Evolutionary conservation across 2,113 vertebrate species (phyloP).

Genomic region (Pseudorasbora parva): DNA sequence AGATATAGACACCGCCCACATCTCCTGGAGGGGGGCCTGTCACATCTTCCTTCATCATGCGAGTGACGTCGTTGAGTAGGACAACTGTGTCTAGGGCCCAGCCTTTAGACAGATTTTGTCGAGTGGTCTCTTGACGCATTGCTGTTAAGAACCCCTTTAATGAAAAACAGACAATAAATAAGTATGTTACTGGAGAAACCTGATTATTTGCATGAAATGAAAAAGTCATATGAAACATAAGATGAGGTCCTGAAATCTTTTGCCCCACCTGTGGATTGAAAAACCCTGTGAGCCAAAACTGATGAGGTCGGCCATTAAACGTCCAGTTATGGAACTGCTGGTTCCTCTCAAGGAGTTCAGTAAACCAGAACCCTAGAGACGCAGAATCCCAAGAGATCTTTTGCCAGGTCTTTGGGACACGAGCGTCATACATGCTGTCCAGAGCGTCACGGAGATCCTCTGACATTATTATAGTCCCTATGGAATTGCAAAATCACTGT

Average conservation of each 20-base stretch:
- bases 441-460: slow-evolving; percentile 83
- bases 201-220: background rate
- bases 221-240: background rate
- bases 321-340: slow-evolving; percentile 82
- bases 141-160: slow-evolving; percentile 83
- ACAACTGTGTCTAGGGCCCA: slow-evolving; percentile 83
- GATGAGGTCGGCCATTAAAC: slow-evolving; percentile 73
- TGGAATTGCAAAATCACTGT: background rate
- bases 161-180: background rate
- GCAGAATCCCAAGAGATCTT: slow-evolving; percentile 82
- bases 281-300: slow-evolving; percentile 87
- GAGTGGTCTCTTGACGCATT: slow-evolving; percentile 84
- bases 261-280: slow-evolving; percentile 84
- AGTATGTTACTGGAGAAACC: background rate
- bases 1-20: slow-evolving; percentile 81
- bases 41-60: slow-evolving; percentile 84
- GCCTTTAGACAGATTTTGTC: slow-evolving; percentile 76
- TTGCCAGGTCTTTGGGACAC: slow-evolving; percentile 80
- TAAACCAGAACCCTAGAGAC: slow-evolving; percentile 87
- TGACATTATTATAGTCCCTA: slow-evolving; percentile 86
- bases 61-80: slow-evolving; percentile 81
- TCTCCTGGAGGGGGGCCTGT: slow-evolving; percentile 76
- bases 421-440: slow-evolving; percentile 82
- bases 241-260: background rate
- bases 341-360: slow-evolving; percentile 84